Evolutionary conservation across 1,140 invertebrate species (phyloP).

Genomic region (Zaprionus davidi): DNA sequence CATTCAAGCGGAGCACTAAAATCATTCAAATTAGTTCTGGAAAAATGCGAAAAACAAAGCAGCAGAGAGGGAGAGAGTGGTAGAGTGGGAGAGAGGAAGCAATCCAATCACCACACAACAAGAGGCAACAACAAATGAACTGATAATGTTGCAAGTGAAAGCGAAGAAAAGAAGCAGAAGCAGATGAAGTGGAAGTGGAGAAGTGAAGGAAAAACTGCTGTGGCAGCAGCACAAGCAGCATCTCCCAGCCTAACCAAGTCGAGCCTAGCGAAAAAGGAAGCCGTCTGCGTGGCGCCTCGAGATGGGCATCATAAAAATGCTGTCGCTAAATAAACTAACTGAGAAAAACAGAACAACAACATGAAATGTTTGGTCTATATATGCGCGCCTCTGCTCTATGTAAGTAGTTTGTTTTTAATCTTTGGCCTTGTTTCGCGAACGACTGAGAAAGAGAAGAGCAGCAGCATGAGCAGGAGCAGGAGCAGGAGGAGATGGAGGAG

Average conservation of each 20-base stretch:
- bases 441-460: conserved; percentile 19
- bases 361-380: conserved; percentile 8
- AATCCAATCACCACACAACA: conserved; percentile 68
- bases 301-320: conserved; percentile 73
- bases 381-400: conserved; percentile 5
- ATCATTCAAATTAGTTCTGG: conserved; percentile 76
- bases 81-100: conserved; percentile 18
- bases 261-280: conserved; percentile 65
- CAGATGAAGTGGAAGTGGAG: conserved; percentile 13
- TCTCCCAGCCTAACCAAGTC: background rate
- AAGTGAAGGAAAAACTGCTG: conserved; percentile 56
- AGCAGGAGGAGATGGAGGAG: too few species aligned
- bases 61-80: background rate
- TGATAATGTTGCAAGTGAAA: conserved; percentile 75
- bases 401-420: conserved; percentile 79
- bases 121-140: conserved; percentile 36
- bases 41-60: conserved; percentile 45
- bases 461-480: conserved; percentile 1
- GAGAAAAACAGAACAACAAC: conserved; percentile 43
- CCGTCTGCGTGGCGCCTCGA: conserved; percentile 75
- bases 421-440: conserved; percentile 69
- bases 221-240: conserved; percentile 41
- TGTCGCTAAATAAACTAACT: conserved; percentile 57
- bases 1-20: conserved; percentile 45
- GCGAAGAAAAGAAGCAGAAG: conserved; percentile 43